These are phyloP conservation scores for Psittacula cyanocephala DNA, from an alignment of 2,113 vertebrate species.

Conservation along the genomic window DNA sequence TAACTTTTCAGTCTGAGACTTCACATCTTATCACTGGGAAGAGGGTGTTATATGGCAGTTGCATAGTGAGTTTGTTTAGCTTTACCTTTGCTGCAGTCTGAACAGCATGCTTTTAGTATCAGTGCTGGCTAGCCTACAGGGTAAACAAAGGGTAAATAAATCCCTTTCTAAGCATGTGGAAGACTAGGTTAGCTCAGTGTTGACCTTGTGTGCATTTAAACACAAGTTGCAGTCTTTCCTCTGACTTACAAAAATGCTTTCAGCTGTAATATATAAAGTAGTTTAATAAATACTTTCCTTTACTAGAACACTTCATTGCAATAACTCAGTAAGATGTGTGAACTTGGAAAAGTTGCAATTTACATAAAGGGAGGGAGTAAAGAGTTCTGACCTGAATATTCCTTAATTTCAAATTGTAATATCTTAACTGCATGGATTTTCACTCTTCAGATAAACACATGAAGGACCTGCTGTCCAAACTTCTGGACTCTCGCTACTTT, in stretches of 20 bases:
- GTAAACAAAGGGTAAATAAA: neutral
- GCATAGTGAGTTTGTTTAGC: neutral
- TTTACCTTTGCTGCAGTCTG: neutral
- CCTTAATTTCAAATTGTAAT: neutral
- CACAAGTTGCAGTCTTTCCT: neutral
- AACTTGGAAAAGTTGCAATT: neutral
- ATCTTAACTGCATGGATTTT: neutral
- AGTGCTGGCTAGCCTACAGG: neutral
- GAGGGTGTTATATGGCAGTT: neutral
- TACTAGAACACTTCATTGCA: neutral
- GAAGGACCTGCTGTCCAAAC: constrained; percentile 84
- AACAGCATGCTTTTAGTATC: neutral
- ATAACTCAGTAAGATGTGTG: neutral
- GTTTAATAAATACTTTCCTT: neutral
- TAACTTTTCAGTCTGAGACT: neutral
- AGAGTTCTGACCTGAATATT: neutral
- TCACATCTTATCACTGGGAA: neutral
- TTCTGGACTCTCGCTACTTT: constrained; percentile 90
- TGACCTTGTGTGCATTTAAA: neutral
- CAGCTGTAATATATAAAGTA: neutral
- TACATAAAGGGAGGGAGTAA: neutral
- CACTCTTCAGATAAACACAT: constrained; percentile 83
- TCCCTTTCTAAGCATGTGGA: neutral
- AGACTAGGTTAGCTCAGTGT: neutral
- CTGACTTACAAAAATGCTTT: neutral